These are phyloP conservation scores for Rhincodon typus DNA, from an alignment of 2,797 vertebrate genomes.

Conservation along the genomic window DNA sequence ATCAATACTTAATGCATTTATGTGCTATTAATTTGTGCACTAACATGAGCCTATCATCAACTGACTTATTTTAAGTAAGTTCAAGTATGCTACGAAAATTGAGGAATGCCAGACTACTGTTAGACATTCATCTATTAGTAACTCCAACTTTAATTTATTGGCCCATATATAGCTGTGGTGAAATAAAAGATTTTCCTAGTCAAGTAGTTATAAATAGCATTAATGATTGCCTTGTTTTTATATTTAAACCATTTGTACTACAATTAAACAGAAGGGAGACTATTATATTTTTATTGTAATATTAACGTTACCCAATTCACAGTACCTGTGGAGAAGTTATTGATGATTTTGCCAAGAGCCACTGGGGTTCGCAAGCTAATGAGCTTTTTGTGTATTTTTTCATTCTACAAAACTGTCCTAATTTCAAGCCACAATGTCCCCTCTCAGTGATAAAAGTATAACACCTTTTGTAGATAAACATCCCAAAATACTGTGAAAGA, in stretches of 20 bases:
- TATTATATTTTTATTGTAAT: neutral
- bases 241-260: neutral
- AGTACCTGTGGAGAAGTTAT: neutral
- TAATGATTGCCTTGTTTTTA: neutral
- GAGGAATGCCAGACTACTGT: neutral
- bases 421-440: neutral
- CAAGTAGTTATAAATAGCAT: conserved; percentile 1
- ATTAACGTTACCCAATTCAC: neutral
- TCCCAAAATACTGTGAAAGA: neutral
- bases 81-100: neutral
- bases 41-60: neutral
- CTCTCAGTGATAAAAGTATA: neutral
- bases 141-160: neutral
- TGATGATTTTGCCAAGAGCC: neutral
- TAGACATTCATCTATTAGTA: neutral
- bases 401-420: neutral
- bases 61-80: neutral
- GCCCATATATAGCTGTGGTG: neutral
- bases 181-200: neutral
- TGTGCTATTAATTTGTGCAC: neutral
- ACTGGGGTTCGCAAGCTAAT: neutral
- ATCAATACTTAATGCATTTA: neutral
- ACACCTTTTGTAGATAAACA: neutral
- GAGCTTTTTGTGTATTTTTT: neutral
- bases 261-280: neutral